phyloP scores from a whole-genome alignment of 2,888 invertebrate species.

The Lordiphosa fenestrarum region DNA sequence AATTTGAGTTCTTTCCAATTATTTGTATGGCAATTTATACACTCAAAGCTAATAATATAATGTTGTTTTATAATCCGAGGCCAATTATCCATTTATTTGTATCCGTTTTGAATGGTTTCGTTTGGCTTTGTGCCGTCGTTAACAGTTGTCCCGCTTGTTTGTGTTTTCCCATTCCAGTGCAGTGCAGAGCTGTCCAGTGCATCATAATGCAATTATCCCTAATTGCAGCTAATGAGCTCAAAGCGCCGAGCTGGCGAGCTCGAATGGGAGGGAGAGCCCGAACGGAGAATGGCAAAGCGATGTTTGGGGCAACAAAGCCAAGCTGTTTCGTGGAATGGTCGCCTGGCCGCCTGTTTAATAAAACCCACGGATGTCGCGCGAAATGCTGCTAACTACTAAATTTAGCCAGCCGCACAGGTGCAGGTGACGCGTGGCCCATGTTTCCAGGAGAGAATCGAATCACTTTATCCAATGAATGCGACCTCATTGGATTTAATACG shows the following conservation, averaged over 20 bases:
- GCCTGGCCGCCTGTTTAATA: slow-evolving; percentile 25
- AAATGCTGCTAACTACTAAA: slow-evolving; percentile 47
- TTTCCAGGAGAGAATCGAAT: slow-evolving; percentile 46
- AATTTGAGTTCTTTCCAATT: slow-evolving; percentile 11
- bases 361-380: slow-evolving; percentile 32
- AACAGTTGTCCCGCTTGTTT: slow-evolving; percentile 9
- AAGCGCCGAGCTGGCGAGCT: slow-evolving; percentile 12
- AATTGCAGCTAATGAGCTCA: slow-evolving; percentile 51
- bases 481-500: slow-evolving; percentile 69
- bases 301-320: slow-evolving; percentile 18
- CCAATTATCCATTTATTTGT: slow-evolving; percentile 15
- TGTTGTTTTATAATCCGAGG: slow-evolving; percentile 10
- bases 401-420: slow-evolving; percentile 34
- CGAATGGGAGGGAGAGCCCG: not conserved
- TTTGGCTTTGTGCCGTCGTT: slow-evolving; percentile 2
- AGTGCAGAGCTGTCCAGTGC: slow-evolving; percentile 22
- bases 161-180: not conserved
- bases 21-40: slow-evolving; percentile 2
- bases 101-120: slow-evolving; percentile 5
- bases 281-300: not conserved
- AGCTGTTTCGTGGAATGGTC: slow-evolving; percentile 24
- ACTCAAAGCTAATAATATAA: slow-evolving; percentile 16
- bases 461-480: slow-evolving; percentile 67
- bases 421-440: slow-evolving; percentile 14
- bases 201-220: slow-evolving; percentile 52